A percentile compares a stretch with the other conserved stretches of the same genome.
Conservation (phyloP, 1,140 invertebrate species). For the Microplitis demolitor region DNA sequence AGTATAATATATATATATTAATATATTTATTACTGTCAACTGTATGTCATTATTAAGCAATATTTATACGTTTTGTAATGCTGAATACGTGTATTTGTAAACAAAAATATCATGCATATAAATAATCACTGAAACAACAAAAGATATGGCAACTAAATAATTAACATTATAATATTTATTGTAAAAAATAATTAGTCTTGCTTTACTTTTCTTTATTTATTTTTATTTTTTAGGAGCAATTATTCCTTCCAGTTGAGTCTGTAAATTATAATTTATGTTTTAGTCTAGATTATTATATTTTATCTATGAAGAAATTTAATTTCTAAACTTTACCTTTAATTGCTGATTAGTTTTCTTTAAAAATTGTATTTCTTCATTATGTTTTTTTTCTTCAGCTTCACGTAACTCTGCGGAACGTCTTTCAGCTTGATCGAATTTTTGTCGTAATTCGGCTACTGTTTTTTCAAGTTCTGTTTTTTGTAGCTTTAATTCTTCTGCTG, state of each 20-base stretch:
- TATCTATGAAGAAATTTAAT: conserved; percentile 17
- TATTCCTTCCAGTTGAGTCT: conserved; percentile 90
- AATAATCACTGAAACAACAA: conserved; percentile 29
- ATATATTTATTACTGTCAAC: conserved; percentile 42
- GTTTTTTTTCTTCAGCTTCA: conserved; percentile 87
- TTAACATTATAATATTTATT: conserved; percentile 2
- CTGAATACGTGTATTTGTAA: conserved; percentile 44
- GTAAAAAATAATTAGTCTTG: conserved; percentile 10
- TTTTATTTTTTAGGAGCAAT: conserved; percentile 88
- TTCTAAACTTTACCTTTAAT: conserved; percentile 73
- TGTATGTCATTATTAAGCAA: conserved; percentile 48
- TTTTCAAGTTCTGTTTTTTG: conserved; percentile 79
- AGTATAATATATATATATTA: conserved; percentile 19
- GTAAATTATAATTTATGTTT: conserved; percentile 53
- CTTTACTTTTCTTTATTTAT: background rate
- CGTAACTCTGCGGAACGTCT: conserved; percentile 81
- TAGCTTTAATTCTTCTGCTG: conserved; percentile 66
- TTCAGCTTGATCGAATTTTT: conserved; percentile 84
- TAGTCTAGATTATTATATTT: conserved; percentile 14
- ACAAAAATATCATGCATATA: conserved; percentile 39
- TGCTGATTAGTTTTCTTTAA: conserved; percentile 93
- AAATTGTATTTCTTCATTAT: conserved; percentile 88
- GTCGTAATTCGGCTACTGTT: conserved; percentile 79
- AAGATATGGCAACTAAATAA: background rate
- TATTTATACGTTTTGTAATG: conserved; percentile 53